phyloP scores from a whole-genome alignment of 1,140 invertebrate genomes.

The Micrasema minimum region DNA sequence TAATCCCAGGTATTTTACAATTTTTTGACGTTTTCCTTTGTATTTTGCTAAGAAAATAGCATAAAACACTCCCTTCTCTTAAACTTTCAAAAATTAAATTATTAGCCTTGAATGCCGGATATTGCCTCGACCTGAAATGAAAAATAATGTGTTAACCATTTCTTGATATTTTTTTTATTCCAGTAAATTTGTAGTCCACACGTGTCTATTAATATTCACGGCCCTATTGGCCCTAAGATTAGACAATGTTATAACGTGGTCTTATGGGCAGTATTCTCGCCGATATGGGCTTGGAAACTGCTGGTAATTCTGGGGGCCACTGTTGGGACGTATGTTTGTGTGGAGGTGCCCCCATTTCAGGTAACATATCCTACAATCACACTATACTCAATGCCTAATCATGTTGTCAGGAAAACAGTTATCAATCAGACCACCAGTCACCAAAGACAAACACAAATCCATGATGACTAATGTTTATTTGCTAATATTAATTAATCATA shows the following conservation, averaged over 20 bases:
- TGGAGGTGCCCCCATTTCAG: conserved; percentile 93
- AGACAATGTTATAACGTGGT: conserved; percentile 89
- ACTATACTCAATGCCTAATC: too few species aligned
- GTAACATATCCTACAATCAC: conserved; percentile 63
- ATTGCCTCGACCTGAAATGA: not conserved
- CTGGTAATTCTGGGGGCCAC: conserved; percentile 89
- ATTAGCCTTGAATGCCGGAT: too few species aligned
- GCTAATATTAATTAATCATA: too few species aligned
- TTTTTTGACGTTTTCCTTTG: not conserved
- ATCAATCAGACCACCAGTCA: too few species aligned
- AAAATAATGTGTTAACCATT: not conserved
- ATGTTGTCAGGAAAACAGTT: too few species aligned
- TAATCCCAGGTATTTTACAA: conserved; percentile 81
- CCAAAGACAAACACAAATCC: too few species aligned
- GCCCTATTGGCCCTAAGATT: conserved; percentile 88
- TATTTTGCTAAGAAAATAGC: too few species aligned
- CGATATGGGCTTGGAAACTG: conserved; percentile 97
- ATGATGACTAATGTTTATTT: too few species aligned
- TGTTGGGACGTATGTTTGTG: conserved; percentile 93
- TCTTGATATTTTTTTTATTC: conserved; percentile 57
- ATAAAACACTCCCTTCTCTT: too few species aligned
- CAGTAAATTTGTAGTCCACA: conserved; percentile 97
- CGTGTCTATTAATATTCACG: conserved; percentile 91
- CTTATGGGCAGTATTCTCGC: conserved; percentile 95
- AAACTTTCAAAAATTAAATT: too few species aligned